A percentile compares a stretch with the other conserved stretches of the same genome.
Evolutionary conservation across 1,140 invertebrate genomes (phyloP).

Genomic region (Vanessa atalanta): DNA sequence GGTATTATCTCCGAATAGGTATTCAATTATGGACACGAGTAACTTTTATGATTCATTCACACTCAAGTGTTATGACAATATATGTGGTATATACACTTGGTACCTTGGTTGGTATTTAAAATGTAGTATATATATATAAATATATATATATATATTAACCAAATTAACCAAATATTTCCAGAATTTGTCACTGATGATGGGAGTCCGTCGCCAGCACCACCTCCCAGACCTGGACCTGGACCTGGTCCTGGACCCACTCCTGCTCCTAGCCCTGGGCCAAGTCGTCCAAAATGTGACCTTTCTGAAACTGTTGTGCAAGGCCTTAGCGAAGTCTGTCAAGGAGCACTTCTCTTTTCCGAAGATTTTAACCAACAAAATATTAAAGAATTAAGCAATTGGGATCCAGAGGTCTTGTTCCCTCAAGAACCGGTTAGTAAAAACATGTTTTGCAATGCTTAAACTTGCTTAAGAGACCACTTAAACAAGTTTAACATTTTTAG

Average conservation of each 20-base stretch:
- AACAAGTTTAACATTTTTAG: too few species aligned
- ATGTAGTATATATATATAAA: too few species aligned
- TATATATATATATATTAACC: too few species aligned
- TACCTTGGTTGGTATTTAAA: too few species aligned
- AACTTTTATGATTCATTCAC: too few species aligned
- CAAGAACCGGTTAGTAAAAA: constrained; percentile 66
- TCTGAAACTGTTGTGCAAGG: constrained; percentile 58
- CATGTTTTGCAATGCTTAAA: not conserved
- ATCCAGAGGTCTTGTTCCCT: constrained; percentile 74
- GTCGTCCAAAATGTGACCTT: constrained; percentile 41
- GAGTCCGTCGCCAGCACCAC: constrained; percentile 27
- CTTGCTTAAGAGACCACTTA: not conserved
- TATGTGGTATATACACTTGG: too few species aligned
- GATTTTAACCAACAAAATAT: constrained; percentile 71
- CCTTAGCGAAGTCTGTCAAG: constrained; percentile 69
- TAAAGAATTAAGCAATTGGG: constrained; percentile 67
- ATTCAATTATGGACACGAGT: too few species aligned
- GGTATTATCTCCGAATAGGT: too few species aligned
- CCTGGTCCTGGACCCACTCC: not conserved
- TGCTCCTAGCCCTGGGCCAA: not conserved
- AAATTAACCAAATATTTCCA: constrained; percentile 40
- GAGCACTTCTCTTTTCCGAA: constrained; percentile 79
- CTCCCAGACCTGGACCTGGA: constrained; percentile 20
- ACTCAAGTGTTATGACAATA: too few species aligned
- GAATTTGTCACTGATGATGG: constrained; percentile 67